Evolutionary conservation across 2,113 vertebrate genomes (phyloP), one percentile per base, ranked within the genome.

Genomic region (Telmatochromis sp.): DNA sequence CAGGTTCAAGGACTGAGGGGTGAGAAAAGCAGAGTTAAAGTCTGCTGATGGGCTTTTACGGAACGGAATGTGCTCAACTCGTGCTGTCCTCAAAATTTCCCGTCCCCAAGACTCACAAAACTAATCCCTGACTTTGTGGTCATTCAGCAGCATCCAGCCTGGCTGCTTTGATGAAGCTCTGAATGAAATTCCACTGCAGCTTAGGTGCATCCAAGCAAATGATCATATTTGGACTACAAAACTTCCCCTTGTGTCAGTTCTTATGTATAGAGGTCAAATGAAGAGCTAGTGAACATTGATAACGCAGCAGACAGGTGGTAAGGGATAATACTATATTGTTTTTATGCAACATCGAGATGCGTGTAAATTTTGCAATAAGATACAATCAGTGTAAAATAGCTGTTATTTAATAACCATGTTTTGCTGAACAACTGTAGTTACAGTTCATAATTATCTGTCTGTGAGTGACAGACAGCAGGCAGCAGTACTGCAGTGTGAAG

Each of bases 341-440:
- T 82, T 68, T 85, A 65, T 31, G 19, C 13, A 83, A 80, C 70
- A 60, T 78, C 23, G 8, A 35, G 11, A 82, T 17, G 40, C 40
- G 81, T 85, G 54, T 55, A n/a, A 49, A 49, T 78, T 75, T 37
- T 17, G 68, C 23, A 68, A 82, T 12, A 78, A 85, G 40, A 63
- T 54, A 63, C 85, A 73, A 37, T 65, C 21, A 37, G 9, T 89
- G 84, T 92, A 88, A 92, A 88, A 86, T 81, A 91, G 73, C 55
- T 86, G 92, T 92, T 95, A 90, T 96, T 95, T 95, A 95, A 95
- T 95, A 95, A 95, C 92, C 88, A 94, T 60, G 78, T 88, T 89
- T 88, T 85, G 84, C 80, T 88, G 87, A 89, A 87, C 81, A 85
- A 92, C 89, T 93, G 90, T 90, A 82, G 85, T 70, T 92, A 90